phyloP scores from a whole-genome alignment of 2,888 invertebrate species.

The Yponomeuta sedellus region DNA sequence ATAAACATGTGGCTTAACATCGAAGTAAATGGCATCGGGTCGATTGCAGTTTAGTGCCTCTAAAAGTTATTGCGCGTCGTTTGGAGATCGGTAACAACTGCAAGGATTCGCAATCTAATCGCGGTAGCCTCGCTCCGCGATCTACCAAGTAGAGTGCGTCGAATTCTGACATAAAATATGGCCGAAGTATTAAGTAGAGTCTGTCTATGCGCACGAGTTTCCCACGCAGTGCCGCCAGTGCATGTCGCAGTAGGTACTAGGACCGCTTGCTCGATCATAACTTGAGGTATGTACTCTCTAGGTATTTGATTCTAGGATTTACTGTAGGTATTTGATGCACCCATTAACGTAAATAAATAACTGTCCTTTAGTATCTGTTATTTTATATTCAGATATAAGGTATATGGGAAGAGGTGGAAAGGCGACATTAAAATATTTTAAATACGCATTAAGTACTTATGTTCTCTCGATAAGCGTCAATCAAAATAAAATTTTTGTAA shows the following conservation, averaged over 20 bases:
- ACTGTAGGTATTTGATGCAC: neutral
- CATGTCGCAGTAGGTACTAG: conserved; percentile 12
- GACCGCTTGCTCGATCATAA: conserved; percentile 3
- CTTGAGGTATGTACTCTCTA: conserved; percentile 15
- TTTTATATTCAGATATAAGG: neutral
- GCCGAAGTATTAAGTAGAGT: conserved; percentile 38
- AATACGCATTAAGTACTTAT: too few relatives aligned
- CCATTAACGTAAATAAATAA: neutral
- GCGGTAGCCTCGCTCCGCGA: conserved; percentile 39
- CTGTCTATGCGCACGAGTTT: conserved; percentile 42
- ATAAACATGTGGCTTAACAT: conserved; percentile 12
- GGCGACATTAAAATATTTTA: too few relatives aligned
- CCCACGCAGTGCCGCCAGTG: conserved; percentile 44
- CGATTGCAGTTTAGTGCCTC: conserved; percentile 35
- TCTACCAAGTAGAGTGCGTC: conserved; percentile 44
- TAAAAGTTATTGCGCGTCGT: conserved; percentile 15
- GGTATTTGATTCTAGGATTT: too few relatives aligned
- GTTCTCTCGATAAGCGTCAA: conserved; percentile 23
- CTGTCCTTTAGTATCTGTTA: neutral
- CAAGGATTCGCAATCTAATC: conserved; percentile 66
- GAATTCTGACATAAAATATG: conserved; percentile 61
- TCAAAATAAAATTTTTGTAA: conserved; percentile 15
- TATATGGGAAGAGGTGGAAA: too few relatives aligned
- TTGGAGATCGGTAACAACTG: conserved; percentile 20
- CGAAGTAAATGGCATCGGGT: conserved; percentile 25